Percentiles rank a stretch among this genome's conserved stretches.
Evolutionary conservation across 2,113 vertebrate genomes (phyloP).

Genomic region (Thunnus thynnus): DNA sequence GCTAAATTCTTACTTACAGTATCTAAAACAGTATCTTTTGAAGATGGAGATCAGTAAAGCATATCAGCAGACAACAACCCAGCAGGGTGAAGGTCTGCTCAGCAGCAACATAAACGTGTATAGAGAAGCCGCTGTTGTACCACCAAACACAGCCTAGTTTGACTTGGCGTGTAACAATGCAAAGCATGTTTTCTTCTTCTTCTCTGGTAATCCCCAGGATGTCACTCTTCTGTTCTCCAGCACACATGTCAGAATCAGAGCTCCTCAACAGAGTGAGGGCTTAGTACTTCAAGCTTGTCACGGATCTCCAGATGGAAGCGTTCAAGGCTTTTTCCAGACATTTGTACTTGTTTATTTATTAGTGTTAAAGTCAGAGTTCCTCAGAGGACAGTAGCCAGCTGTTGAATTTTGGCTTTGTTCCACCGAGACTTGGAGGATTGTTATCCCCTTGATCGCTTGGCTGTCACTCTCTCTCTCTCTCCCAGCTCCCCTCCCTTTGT

Average conservation of each 20-base stretch:
- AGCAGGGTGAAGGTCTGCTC: constrained; percentile 43
- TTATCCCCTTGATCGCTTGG: constrained; percentile 70
- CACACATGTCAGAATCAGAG: constrained; percentile 75
- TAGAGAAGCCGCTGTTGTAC: constrained; percentile 35
- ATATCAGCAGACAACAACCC: constrained; percentile 18
- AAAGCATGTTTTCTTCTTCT: constrained; percentile 40
- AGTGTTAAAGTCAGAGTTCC: constrained; percentile 84
- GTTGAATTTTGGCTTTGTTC: constrained; percentile 87
- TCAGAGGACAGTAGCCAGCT: constrained; percentile 86
- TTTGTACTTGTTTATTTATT: constrained; percentile 83
- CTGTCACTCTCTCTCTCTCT: constrained; percentile 65
- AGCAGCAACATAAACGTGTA: constrained; percentile 48
- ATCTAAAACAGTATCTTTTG: constrained; percentile 8
- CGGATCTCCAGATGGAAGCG: constrained; percentile 83
- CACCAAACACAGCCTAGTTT: constrained; percentile 40
- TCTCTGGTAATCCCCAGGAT: constrained; percentile 72
- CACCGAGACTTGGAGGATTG: constrained; percentile 76
- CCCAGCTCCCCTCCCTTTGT: constrained; percentile 27
- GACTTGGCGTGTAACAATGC: constrained; percentile 50
- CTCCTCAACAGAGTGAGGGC: constrained; percentile 69
- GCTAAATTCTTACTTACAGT: constrained; percentile 1
- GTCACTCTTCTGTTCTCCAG: constrained; percentile 66
- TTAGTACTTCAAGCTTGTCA: constrained; percentile 79
- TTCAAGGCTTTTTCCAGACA: constrained; percentile 68
- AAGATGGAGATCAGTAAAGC: constrained; percentile 21